A percentile compares a stretch with the other conserved stretches of the same genome.
Evolutionary conservation across 2,113 vertebrate species (phyloP).

Genomic region (Gila orcuttii): DNA sequence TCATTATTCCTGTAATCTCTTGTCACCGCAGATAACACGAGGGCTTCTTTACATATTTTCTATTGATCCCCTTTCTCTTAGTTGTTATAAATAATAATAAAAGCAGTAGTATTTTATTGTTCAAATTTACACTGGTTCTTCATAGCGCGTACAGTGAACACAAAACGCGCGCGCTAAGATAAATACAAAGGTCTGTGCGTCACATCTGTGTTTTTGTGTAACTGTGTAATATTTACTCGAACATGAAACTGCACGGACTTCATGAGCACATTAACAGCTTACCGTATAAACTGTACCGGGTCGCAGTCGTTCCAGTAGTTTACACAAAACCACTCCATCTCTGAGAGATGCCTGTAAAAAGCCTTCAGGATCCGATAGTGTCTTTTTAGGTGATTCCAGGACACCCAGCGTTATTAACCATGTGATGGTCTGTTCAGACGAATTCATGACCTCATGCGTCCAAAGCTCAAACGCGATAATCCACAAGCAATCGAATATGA

Average conservation of each 20-base stretch:
- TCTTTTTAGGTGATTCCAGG: conserved; percentile 93
- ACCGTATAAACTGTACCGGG: conserved; percentile 89
- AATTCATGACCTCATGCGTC: conserved; percentile 77
- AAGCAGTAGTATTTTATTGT: neutral
- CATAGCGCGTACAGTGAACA: no score
- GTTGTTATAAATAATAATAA: neutral
- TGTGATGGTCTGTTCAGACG: conserved; percentile 93
- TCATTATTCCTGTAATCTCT: no score
- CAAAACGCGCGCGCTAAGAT: neutral
- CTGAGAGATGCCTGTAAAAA: conserved; percentile 87
- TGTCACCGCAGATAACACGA: neutral
- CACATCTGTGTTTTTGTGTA: neutral
- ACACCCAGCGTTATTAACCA: conserved; percentile 96
- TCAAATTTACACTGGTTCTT: neutral
- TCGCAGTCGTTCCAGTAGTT: conserved; percentile 87
- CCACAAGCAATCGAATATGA: neutral
- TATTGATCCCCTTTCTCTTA: neutral
- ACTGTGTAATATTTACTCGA: neutral
- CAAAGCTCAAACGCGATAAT: conserved; percentile 12
- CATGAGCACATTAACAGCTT: conserved; percentile 50
- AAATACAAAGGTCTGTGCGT: neutral
- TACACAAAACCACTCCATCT: conserved; percentile 90
- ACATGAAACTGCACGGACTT: neutral
- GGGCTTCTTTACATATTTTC: neutral
- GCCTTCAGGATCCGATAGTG: conserved; percentile 87